Conservation (phyloP, 2,113 vertebrate species). For the Dissostichus mawsoni region DNA sequence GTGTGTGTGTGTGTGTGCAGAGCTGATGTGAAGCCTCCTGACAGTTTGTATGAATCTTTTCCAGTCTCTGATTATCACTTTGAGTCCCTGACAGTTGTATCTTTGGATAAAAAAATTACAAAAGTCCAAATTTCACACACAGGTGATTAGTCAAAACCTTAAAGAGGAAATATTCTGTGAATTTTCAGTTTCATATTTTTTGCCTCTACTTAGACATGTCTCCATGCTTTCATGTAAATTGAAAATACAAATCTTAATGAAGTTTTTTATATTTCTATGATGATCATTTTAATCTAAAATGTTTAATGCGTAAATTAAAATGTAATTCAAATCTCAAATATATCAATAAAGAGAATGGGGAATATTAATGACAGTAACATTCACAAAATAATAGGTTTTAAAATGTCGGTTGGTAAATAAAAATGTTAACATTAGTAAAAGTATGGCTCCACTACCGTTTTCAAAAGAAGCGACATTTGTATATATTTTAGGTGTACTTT, state of each 20-base stretch:
- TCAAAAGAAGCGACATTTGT: neutral
- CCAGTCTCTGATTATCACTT: conserved; percentile 24
- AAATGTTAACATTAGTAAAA: neutral
- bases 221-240: too few species aligned
- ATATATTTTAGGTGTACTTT: too few species aligned
- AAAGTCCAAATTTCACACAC: too few species aligned
- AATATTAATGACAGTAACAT: neutral
- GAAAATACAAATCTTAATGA: too few species aligned
- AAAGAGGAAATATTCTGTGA: too few species aligned
- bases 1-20: conserved; percentile 2
- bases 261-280: neutral
- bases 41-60: conserved; percentile 7
- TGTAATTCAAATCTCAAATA: neutral
- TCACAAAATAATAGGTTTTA: neutral
- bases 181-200: too few species aligned
- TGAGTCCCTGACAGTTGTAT: conserved; percentile 18
- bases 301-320: neutral
- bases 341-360: neutral
- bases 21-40: conserved; percentile 26
- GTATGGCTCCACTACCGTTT: neutral
- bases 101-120: neutral
- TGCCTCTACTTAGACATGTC: too few species aligned
- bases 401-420: neutral
- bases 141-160: too few species aligned
- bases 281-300: neutral